Base-by-base conservation (phyloP, 2,113 vertebrate species). In the Alaudala cheleensis region DNA sequence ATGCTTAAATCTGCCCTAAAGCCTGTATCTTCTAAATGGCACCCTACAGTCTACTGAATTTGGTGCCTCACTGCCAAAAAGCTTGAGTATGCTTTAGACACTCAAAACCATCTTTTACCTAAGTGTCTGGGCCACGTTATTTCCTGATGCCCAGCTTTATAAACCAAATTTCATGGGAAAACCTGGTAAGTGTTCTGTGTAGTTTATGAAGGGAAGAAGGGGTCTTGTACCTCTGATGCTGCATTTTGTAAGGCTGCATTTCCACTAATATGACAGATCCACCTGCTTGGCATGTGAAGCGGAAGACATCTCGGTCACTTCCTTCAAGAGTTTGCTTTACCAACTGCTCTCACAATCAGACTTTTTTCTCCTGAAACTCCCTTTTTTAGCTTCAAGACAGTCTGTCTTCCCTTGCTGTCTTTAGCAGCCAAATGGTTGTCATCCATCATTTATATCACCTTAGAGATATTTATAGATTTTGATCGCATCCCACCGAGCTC, bases 381-480 rank as follows among this genome's bases (percentile, higher is more conserved):
- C 10, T 54, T 90, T 89, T 93, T 92, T 92, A 91, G 73, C 80
- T 92, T 44, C 57, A 87, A 92, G 83, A 92, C 70, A 44, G 85
- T 91, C 61, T 95, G 80, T 79, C 80, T 92, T 67, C 31, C 61
- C 85, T 88, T 92, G 45, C 73, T 70, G 64, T 90, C 72, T 92
- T 94, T 71, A 94, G 83, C 73, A 93, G 62, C 83, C 74, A 86
- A 96, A 91, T 89, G 51, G 70, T 77, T 94, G 84, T 57, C 85
- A 96, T 94, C 60, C 76, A 81, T 95, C 83, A 89, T 92, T 95
- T 95, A 40, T 94, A 94, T 77, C 86, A 92, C 61, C 86, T 72
- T 77, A 23, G 56, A 93, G 73, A 76, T 95, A 96, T 95, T 96
- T 94, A 57, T 91, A 92, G 83, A 79, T 73, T 93, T 92, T 95